Conservation (phyloP, 2,888 invertebrate species). For the Odontothrips loti region DNA sequence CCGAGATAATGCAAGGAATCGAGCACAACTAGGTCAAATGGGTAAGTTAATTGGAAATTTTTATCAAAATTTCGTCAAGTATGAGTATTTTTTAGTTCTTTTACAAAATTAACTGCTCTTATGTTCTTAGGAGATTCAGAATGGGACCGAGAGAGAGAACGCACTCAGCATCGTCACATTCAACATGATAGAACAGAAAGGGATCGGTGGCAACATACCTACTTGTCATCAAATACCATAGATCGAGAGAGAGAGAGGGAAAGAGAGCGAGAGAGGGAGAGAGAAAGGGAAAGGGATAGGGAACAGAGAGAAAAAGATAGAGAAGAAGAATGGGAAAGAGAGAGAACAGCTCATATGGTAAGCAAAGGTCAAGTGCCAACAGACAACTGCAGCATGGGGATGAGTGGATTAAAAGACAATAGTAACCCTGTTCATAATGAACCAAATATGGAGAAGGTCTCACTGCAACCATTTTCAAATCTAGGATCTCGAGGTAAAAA, state of each 20-base stretch:
- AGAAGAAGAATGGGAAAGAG: constrained; percentile 13
- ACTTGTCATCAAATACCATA: not conserved
- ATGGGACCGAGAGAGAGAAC: constrained; percentile 6
- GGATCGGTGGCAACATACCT: not conserved
- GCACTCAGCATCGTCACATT: not conserved
- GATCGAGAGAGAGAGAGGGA: constrained; percentile 10
- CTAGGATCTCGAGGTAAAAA: constrained; percentile 1
- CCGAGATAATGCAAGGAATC: not conserved
- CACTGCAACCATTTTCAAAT: not conserved
- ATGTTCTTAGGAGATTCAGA: not conserved
- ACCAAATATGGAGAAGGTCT: not conserved
- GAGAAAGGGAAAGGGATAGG: not conserved
- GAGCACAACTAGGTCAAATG: constrained; percentile 1
- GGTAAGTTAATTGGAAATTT: not conserved
- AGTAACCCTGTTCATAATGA: not conserved
- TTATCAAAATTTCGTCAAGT: not conserved
- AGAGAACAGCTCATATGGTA: not conserved
- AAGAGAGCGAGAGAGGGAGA: not conserved
- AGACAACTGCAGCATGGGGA: not conserved
- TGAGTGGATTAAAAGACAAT: not conserved
- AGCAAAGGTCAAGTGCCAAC: not conserved
- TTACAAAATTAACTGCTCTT: not conserved
- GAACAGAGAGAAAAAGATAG: constrained; percentile 15
- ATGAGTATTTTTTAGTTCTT: not conserved
- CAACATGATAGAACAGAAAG: constrained; percentile 15